Evolutionary conservation across 30 jellyfish, hydroid and myxozoan genomes (phyloP).

Genomic region (Catostylus mosaicus): DNA sequence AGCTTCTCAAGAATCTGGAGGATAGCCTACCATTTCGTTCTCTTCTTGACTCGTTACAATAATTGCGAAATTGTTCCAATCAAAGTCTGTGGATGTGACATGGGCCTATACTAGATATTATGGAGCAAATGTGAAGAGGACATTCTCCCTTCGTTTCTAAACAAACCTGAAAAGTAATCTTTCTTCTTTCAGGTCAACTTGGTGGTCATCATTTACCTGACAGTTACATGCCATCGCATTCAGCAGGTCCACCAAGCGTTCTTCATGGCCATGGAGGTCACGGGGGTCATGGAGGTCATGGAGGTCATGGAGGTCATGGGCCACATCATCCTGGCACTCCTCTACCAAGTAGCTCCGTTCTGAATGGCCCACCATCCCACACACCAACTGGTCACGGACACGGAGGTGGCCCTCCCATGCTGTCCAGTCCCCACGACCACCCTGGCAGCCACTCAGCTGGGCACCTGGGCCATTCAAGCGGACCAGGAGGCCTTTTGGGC

Average conservation of each 20-base stretch:
- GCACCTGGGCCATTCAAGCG: slow-evolving; percentile 18
- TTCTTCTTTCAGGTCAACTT: slow-evolving; percentile 33
- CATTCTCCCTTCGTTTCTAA: too few relatives aligned
- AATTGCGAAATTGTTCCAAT: too few relatives aligned
- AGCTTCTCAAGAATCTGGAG: too few relatives aligned
- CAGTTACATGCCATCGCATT: slow-evolving; percentile 40
- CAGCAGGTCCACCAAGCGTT: slow-evolving; percentile 60
- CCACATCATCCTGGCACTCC: slow-evolving; percentile 52
- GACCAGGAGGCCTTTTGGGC: slow-evolving; percentile 17
- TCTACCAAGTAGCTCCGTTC: slow-evolving; percentile 5
- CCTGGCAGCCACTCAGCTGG: slow-evolving; percentile 11
- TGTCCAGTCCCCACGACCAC: slow-evolving; percentile 52
- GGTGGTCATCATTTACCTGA: slow-evolving; percentile 36
- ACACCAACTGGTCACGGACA: slow-evolving; percentile 45
- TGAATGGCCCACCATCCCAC: slow-evolving; percentile 51
- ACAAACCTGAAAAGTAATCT: too few relatives aligned
- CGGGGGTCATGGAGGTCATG: slow-evolving; percentile 38
- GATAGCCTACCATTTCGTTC: too few relatives aligned
- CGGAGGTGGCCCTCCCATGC: slow-evolving; percentile 41
- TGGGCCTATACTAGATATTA: too few relatives aligned
- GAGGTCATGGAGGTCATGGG: slow-evolving; percentile 45
- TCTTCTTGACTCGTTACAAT: too few relatives aligned
- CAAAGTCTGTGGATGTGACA: too few relatives aligned
- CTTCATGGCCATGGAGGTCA: slow-evolving; percentile 42
- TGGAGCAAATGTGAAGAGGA: too few relatives aligned